Percentiles rank a stretch among this genome's conserved stretches.
Conservation (phyloP, 2,888 invertebrate species). For the Spialia ferax region DNA sequence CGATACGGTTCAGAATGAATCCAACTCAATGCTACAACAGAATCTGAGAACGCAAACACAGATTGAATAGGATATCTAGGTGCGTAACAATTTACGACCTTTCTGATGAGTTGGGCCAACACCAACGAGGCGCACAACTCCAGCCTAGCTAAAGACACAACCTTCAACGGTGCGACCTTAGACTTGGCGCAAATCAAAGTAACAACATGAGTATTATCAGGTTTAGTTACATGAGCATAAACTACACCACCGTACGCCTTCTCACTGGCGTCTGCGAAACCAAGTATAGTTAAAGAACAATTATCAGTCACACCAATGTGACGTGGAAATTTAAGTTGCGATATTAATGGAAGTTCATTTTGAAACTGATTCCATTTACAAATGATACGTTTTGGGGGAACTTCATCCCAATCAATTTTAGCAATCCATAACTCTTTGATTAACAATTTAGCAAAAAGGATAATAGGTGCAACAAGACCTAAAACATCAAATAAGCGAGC, state of each 20-base stretch:
- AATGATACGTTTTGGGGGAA: neutral
- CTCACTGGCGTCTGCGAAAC: neutral
- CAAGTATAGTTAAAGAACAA: constrained; percentile 1
- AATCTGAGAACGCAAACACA: neutral
- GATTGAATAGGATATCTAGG: no score
- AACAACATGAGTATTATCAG: neutral
- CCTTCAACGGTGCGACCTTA: neutral
- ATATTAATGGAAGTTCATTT: neutral
- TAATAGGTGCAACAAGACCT: neutral
- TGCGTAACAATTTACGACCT: neutral
- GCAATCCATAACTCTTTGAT: constrained; percentile 1
- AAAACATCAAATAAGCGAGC: no score
- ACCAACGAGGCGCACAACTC: neutral
- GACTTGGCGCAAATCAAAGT: neutral
- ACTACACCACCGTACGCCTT: neutral
- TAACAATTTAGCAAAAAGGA: neutral
- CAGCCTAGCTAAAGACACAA: neutral
- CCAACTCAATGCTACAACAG: neutral
- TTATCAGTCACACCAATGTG: neutral
- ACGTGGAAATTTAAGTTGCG: neutral
- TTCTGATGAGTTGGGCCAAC: neutral
- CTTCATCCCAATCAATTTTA: neutral
- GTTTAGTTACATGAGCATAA: neutral
- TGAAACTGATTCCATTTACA: neutral
- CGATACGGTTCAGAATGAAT: neutral